Percentiles rank a stretch among this genome's conserved stretches.
Conservation (phyloP, 2,113 vertebrate species). For the Semnornis frantzii region DNA sequence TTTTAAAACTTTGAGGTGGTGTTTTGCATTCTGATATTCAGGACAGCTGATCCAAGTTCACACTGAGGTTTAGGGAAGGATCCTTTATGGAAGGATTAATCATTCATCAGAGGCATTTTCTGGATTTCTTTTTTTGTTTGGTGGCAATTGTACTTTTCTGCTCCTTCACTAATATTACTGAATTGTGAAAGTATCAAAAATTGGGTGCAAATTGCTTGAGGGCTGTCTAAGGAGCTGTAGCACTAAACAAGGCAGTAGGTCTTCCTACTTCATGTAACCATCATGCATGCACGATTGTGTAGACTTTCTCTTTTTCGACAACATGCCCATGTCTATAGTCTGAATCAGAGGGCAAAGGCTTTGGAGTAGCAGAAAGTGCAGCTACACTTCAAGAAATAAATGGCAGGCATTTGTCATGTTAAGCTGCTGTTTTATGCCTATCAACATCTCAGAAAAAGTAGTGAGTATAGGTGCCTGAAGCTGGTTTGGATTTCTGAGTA, state of each 20-base stretch:
- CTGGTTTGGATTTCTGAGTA: background rate
- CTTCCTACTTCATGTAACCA: background rate
- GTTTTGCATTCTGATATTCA: background rate
- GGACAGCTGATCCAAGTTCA: background rate
- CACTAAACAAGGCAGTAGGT: background rate
- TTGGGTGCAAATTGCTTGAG: background rate
- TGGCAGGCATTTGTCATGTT: background rate
- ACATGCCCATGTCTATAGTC: background rate
- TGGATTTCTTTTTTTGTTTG: background rate
- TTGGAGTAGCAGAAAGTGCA: background rate
- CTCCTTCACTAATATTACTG: background rate
- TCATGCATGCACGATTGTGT: too few species aligned
- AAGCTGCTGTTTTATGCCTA: background rate
- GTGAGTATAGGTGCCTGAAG: background rate
- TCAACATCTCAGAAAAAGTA: background rate
- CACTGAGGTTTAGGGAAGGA: background rate
- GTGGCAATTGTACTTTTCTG: background rate
- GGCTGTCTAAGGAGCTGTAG: background rate
- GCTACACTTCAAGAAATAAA: background rate
- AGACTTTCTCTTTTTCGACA: background rate
- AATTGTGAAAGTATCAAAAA: background rate
- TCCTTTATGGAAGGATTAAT: background rate
- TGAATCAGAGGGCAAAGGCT: background rate
- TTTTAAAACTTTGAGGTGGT: background rate
- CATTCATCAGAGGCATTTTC: background rate